Evolutionary conservation across 2,797 vertebrate species (phyloP).

Genomic region (Neopelma chrysocephalum): DNA sequence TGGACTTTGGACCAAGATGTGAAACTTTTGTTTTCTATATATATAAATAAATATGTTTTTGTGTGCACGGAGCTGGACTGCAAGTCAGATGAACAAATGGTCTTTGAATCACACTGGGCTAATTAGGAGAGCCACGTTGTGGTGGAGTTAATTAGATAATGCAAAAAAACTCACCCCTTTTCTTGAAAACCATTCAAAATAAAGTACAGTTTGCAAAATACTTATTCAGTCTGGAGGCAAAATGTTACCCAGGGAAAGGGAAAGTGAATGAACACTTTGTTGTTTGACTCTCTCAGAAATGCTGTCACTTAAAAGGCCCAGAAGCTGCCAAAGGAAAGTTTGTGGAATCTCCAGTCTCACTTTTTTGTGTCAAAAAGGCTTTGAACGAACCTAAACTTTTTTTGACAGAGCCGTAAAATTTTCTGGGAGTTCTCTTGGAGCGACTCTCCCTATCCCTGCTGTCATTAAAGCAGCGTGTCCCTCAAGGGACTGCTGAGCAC

Average conservation of each 20-base stretch:
- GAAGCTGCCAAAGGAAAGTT: not conserved
- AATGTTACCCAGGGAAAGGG: not conserved
- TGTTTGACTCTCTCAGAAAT: not conserved
- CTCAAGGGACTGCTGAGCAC: not conserved
- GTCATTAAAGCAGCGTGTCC: not conserved
- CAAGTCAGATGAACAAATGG: not conserved
- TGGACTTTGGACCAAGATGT: not conserved
- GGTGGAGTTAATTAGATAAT: not conserved
- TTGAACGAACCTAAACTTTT: not conserved
- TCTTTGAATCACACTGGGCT: not conserved
- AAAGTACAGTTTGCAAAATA: not conserved
- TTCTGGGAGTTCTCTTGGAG: not conserved
- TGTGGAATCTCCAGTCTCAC: not conserved
- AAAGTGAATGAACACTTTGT: not conserved
- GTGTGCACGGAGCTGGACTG: not conserved
- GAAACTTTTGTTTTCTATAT: not conserved
- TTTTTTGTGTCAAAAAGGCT: not conserved
- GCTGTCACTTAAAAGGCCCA: slow-evolving; percentile 26
- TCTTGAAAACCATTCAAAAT: not conserved
- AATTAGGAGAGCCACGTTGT: not conserved
- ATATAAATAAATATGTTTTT: not conserved
- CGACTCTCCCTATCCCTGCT: not conserved
- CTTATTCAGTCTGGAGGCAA: not conserved
- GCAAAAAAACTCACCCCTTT: not conserved
- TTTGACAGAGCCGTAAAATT: not conserved